Conservation (phyloP, 2,888 invertebrate genomes). For the Acanthoscelides obtectus region DNA sequence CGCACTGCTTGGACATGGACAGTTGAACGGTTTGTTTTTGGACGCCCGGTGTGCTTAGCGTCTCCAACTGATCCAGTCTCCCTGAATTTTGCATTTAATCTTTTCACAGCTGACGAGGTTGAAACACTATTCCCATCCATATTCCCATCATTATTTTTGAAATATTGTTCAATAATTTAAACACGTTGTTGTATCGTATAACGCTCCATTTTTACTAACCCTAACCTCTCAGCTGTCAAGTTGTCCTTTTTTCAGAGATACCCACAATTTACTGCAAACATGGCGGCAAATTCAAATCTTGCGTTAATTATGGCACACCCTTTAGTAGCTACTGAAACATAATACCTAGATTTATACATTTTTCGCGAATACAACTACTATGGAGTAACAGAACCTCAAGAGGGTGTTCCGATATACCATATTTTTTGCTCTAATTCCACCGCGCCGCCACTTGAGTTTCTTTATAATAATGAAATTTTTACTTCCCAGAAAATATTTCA, state of each 20-base stretch:
- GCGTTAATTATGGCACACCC: not conserved
- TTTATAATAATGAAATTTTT: too few relatives aligned
- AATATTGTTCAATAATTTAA: slow-evolving; percentile 1
- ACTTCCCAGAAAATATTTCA: too few relatives aligned
- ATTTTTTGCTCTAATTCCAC: too few relatives aligned
- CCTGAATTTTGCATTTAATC: not conserved
- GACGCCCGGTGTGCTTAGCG: not conserved
- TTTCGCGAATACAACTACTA: too few relatives aligned
- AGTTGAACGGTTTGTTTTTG: not conserved
- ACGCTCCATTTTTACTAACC: too few relatives aligned
- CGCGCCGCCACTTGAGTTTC: too few relatives aligned
- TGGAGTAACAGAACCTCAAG: too few relatives aligned
- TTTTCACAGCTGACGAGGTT: not conserved
- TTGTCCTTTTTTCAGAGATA: not conserved
- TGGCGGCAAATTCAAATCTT: not conserved
- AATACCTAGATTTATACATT: too few relatives aligned
- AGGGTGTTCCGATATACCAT: too few relatives aligned
- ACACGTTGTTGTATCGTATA: not conserved
- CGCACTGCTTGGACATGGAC: not conserved
- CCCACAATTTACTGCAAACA: not conserved
- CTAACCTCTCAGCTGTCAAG: not conserved
- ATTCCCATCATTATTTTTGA: not conserved
- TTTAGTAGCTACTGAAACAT: too few relatives aligned
- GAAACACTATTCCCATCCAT: not conserved
- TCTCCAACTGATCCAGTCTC: too few relatives aligned